These are phyloP conservation scores for Nothocercus nigrocapillus DNA, from an alignment of 2,113 vertebrate genomes.

Conservation along the genomic window DNA sequence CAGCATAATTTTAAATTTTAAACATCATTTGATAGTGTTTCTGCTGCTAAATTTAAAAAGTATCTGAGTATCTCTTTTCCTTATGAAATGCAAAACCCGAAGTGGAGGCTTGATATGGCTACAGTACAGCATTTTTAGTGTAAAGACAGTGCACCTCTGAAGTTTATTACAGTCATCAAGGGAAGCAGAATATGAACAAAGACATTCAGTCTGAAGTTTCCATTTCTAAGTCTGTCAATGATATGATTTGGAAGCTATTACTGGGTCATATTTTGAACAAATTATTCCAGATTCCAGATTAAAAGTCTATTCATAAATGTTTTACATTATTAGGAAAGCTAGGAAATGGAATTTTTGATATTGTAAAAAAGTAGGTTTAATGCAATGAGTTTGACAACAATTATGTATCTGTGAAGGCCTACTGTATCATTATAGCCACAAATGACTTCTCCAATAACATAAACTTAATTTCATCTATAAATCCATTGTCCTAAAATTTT, in stretches of 20 bases:
- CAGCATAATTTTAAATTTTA: neutral
- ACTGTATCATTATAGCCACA: neutral
- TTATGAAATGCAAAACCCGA: neutral
- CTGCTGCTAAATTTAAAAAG: neutral
- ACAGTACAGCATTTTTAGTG: neutral
- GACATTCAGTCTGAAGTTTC: neutral
- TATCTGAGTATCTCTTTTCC: neutral
- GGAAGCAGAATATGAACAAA: neutral
- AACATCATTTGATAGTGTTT: neutral
- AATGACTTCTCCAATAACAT: neutral
- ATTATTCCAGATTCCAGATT: neutral
- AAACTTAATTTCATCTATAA: neutral
- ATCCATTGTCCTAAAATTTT: neutral
- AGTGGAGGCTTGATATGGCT: neutral
- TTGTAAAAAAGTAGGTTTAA: neutral
- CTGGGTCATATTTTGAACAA: neutral
- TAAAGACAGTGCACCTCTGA: neutral
- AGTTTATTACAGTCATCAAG: neutral
- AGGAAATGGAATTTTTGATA: neutral
- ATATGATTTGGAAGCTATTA: neutral
- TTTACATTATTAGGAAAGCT: neutral
- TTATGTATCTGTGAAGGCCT: neutral
- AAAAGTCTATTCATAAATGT: neutral
- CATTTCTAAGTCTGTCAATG: neutral
- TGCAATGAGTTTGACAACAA: neutral